phyloP scores from a whole-genome alignment of 2,113 vertebrate species.

The Agelaius phoeniceus region DNA sequence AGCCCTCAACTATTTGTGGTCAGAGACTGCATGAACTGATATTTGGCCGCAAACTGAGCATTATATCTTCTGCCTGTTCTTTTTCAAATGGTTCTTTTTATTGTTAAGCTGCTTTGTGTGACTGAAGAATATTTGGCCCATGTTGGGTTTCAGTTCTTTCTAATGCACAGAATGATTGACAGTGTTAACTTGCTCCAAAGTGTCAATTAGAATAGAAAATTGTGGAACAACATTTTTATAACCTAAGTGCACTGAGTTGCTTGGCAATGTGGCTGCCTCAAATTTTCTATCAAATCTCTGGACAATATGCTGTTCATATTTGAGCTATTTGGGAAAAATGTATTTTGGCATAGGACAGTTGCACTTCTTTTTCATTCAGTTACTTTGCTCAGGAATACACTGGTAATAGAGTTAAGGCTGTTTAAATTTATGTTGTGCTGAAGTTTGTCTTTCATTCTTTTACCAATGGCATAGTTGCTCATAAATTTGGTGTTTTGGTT shows the following conservation, averaged over 20 bases:
- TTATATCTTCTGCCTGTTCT: conserved; percentile 48
- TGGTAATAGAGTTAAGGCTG: conserved; percentile 1
- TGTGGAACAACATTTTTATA: conserved; percentile 72
- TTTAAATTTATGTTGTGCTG: conserved; percentile 26
- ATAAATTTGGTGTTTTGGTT: conserved; percentile 20
- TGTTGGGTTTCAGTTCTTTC: conserved; percentile 78
- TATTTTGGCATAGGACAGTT: conserved; percentile 77
- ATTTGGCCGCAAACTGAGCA: conserved; percentile 23
- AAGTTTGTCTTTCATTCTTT: conserved; percentile 47
- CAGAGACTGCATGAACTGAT: conserved; percentile 25
- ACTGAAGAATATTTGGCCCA: conserved; percentile 75
- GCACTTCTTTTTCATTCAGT: conserved; percentile 41
- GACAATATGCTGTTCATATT: conserved; percentile 41
- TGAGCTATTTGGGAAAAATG: conserved; percentile 74
- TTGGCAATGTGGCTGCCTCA: conserved; percentile 71
- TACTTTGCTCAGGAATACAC: conserved; percentile 33
- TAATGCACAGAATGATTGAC: conserved; percentile 72
- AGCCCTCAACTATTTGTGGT: conserved; percentile 26
- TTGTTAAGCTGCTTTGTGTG: conserved; percentile 74
- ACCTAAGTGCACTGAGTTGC: conserved; percentile 70
- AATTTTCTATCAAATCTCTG: conserved; percentile 72
- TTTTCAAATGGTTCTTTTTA: conserved; percentile 73
- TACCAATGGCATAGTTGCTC: conserved; percentile 55
- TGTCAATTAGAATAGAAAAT: conserved; percentile 66
- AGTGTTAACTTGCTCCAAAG: conserved; percentile 66